Evolutionary conservation across 1,140 invertebrate species (phyloP), one percentile per base, ranked within the genome.

Genomic region (Bombus pyrosoma): DNA sequence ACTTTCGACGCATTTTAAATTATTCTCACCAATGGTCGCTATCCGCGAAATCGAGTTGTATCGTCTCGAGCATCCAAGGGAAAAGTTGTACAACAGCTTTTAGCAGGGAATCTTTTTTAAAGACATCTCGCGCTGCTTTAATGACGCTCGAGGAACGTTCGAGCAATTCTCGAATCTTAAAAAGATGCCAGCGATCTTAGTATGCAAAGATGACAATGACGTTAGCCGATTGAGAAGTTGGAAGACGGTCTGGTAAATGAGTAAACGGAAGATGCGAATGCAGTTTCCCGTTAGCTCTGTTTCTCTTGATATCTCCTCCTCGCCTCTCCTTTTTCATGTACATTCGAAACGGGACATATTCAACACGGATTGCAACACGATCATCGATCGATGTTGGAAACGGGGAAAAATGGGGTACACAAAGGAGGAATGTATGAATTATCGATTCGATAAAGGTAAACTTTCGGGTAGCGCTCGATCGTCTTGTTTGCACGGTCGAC

Each of bases 201-300:
- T 81, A 88, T 72, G 81, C 62, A 78, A 64, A 89, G 85, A 66
- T 43, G 77, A 68, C 57, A 85, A 85, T 78, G 76, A 81, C 64
- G 79, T 89, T 88, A 87, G 76, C 86, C 32, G 68, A 72, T 71
- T 39, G 88, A 81, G 80, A 84, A 81, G 76, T 87, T 15, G 57
- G 25, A 34, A 84, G 43, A 78, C 57, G 28, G 34, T 66, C 57
- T 71, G 10, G 28, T 41, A 41, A 41, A 15, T 39, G 69, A 72
- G 37, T 39, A 47, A 68, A 18, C 78, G 41, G 13, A 39, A 53
- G 66, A 71, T 9, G 25, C 62, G 25, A 22, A 80, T 25, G 8
- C 53, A 22, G 57, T 28, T 69, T 22, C 22, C 5, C 12, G 47
- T 18, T 6, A 53, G 18, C 47, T 53, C 6, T 25, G 32, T 69